Base-by-base conservation (phyloP, 2,888 invertebrate genomes). In the Ennomos fuscantarius region DNA sequence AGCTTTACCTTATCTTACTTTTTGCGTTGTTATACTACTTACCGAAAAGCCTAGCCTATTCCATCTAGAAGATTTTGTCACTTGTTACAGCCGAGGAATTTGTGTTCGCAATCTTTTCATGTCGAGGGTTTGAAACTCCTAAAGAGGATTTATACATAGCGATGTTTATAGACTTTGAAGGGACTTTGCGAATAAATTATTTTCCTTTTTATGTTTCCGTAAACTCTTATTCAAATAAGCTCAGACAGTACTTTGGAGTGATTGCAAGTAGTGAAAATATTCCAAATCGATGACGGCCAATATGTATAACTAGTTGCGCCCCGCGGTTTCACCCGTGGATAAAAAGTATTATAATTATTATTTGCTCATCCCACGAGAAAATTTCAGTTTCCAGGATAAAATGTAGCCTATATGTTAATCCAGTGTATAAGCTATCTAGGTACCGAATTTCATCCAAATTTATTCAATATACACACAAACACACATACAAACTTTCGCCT, bases 221-320 rank as follows among this genome's bases (percentile, higher is more conserved):
- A 61, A 60, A 37, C 50, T 55, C 45, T 43, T 31, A 63, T 57
- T 60, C 48, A 60, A 60, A 60, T 55, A 51, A 59, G 45, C 49
- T 45, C 35, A 46, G 31, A 52, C 52, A 54, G 65, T 68, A 68
- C 68, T 75, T 71, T 71, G 65, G 65, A 65, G 59, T 68, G 68
- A 76, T 74, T 57, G 43, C 47, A 9, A 47, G 31, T 43, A 59
- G 53, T 52, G 45, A 55, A 56, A 44, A 46, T 33, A 53, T 41
- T 59, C 48, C 54, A 35, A 56, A 24, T 50, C 13, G 41, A 33
- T 46, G 32, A 35, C 31, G 24, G 31, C 39, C 42, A 47, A 61
- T 59, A 53, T 49, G 49, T 44, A n/a, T n/a, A n/a, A n/a, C n/a
- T n/a, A n/a, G n/a, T n/a, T n/a, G n/a, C n/a, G n/a, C n/a, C n/a